Conservation (phyloP, 2,113 vertebrate genomes). For the Melanerpes aurifrons region DNA sequence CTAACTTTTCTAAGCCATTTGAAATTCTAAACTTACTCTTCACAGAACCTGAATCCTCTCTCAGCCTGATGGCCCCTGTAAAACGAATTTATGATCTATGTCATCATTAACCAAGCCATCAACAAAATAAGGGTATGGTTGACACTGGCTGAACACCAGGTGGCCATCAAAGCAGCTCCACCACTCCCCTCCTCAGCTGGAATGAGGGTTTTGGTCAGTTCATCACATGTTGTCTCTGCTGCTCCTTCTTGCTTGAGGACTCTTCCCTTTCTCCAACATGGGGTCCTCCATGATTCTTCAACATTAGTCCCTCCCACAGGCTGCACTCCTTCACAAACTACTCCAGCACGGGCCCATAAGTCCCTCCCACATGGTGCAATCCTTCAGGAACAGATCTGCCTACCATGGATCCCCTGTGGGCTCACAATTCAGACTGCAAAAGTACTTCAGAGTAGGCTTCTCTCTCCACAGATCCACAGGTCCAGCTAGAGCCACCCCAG, state of each 20-base stretch:
- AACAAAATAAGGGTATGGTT: neutral
- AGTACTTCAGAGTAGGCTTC: neutral
- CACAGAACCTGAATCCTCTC: neutral
- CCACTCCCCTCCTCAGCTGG: neutral
- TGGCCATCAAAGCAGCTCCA: neutral
- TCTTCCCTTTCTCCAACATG: no score
- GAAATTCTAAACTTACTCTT: neutral
- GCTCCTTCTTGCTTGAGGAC: neutral
- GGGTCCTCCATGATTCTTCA: neutral
- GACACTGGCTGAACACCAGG: neutral
- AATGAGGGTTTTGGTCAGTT: neutral
- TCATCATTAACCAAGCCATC: neutral
- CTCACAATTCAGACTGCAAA: neutral
- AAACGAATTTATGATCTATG: neutral
- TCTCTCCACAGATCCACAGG: no score
- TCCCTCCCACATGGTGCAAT: neutral
- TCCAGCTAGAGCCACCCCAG: no score
- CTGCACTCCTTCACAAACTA: neutral
- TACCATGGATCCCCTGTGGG: neutral
- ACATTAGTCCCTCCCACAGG: neutral
- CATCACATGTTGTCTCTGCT: neutral
- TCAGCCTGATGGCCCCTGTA: neutral
- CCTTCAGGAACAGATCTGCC: neutral
- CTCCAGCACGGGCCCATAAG: no score
- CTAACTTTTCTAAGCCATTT: neutral